Percentiles rank a stretch among this genome's conserved stretches.
Conservation (phyloP, 2,113 vertebrate genomes). For the Climacteris rufus region DNA sequence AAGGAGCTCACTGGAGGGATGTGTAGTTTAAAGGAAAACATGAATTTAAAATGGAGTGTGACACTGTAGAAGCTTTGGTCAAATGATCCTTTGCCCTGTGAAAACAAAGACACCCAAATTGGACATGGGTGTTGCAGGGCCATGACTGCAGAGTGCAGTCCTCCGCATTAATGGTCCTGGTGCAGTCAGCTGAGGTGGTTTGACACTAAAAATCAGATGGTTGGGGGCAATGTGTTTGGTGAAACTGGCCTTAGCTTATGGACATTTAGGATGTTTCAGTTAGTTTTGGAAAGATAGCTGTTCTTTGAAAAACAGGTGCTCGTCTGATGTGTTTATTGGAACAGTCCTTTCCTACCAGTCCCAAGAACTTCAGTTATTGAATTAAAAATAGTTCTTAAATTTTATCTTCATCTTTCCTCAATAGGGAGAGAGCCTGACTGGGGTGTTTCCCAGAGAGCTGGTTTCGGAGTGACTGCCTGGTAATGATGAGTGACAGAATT, state of each 20-base stretch:
- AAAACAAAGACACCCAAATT: background rate
- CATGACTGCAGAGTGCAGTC: background rate
- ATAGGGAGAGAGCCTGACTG: background rate
- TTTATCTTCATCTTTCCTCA: background rate
- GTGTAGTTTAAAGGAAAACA: background rate
- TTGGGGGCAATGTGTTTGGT: background rate
- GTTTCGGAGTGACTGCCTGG: slow-evolving; percentile 4
- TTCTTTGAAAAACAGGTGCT: background rate
- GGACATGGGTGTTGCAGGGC: background rate
- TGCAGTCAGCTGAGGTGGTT: background rate
- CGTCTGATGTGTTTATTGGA: background rate
- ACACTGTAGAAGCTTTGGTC: background rate
- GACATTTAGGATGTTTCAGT: background rate
- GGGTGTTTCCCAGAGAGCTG: slow-evolving; percentile 43
- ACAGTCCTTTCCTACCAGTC: background rate
- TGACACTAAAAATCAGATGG: background rate
- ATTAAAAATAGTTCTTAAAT: background rate
- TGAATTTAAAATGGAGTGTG: background rate
- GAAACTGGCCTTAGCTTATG: background rate
- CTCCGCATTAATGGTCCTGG: background rate
- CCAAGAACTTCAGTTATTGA: background rate
- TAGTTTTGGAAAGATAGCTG: background rate
- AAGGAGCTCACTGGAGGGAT: background rate
- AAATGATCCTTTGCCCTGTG: background rate
- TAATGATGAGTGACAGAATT: slow-evolving; percentile 52